Conservation (phyloP, 2,888 invertebrate species). For the Hydrotaea diabolus region DNA sequence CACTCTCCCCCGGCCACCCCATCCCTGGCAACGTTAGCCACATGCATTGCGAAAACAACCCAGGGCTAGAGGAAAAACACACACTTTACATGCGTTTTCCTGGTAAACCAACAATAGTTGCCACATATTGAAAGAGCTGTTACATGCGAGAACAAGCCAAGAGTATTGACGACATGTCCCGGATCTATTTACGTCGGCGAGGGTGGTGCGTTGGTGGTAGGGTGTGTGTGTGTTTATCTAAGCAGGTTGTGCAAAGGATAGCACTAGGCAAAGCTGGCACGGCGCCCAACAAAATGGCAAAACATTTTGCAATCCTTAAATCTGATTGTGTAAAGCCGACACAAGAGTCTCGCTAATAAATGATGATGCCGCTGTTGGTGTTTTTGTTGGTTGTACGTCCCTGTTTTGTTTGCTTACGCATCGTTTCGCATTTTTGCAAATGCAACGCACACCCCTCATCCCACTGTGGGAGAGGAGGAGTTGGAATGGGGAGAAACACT, state of each 20-base stretch:
- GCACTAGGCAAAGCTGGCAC: background rate
- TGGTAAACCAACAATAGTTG: conserved; percentile 63
- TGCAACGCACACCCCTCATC: conserved; percentile 43
- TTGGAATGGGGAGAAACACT: conserved; percentile 73
- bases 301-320: conserved; percentile 78
- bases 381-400: conserved; percentile 64
- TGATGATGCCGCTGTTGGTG: conserved; percentile 23
- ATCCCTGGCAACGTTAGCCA: conserved; percentile 11
- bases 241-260: background rate
- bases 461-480: conserved; percentile 24
- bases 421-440: conserved; percentile 22
- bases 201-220: no score
- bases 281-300: conserved; percentile 57
- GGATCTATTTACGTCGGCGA: conserved; percentile 8
- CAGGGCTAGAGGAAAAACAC: conserved; percentile 12
- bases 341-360: conserved; percentile 19
- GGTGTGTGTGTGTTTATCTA: background rate
- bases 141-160: conserved; percentile 36
- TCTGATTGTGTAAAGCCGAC: conserved; percentile 78
- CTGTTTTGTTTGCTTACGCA: conserved; percentile 68
- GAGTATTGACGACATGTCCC: conserved; percentile 43
- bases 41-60: conserved; percentile 53
- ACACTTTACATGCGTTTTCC: conserved; percentile 48
- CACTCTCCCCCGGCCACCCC: background rate
- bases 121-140: conserved; percentile 57